Evolutionary conservation across 1,140 invertebrate species (phyloP).

Genomic region (Drosophila lowei): DNA sequence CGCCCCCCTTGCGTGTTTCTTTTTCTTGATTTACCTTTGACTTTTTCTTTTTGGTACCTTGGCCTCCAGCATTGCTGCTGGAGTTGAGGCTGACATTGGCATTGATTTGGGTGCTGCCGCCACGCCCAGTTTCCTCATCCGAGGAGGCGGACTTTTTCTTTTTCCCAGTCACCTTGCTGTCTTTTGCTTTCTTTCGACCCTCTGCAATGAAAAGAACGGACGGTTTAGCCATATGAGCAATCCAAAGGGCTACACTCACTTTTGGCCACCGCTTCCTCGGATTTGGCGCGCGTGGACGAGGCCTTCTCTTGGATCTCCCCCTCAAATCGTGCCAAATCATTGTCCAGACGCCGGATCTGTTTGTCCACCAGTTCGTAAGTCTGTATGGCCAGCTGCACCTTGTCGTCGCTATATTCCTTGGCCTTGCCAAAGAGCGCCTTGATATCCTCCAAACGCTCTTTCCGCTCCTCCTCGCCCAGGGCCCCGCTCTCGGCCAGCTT

Average conservation of each 20-base stretch:
- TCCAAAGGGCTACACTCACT: constrained; percentile 63
- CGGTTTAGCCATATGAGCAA: neutral
- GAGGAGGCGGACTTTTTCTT: constrained; percentile 80
- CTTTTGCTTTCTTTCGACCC: constrained; percentile 85
- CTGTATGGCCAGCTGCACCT: constrained; percentile 98
- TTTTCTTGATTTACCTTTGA: constrained; percentile 84
- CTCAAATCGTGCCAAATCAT: constrained; percentile 97
- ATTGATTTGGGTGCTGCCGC: constrained; percentile 49
- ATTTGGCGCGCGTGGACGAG: constrained; percentile 87
- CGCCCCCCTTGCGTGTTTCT: constrained; percentile 82
- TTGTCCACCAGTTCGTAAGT: constrained; percentile 99
- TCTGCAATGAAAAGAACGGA: constrained; percentile 69
- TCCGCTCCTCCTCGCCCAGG: constrained; percentile 89
- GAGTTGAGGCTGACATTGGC: constrained; percentile 53
- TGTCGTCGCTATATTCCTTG: constrained; percentile 97
- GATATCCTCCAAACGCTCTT: constrained; percentile 93
- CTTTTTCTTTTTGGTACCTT: constrained; percentile 83
- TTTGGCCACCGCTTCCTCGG: constrained; percentile 85
- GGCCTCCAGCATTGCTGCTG: constrained; percentile 47
- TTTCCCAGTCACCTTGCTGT: constrained; percentile 82
- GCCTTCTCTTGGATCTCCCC: constrained; percentile 98
- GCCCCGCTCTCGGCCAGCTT: constrained; percentile 85
- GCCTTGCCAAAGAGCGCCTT: constrained; percentile 94
- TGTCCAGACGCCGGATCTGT: constrained; percentile 97
- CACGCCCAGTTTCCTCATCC: constrained; percentile 68